phyloP scores from a whole-genome alignment of 1,140 invertebrate species.

The Leptestheria dahalacensis region DNA sequence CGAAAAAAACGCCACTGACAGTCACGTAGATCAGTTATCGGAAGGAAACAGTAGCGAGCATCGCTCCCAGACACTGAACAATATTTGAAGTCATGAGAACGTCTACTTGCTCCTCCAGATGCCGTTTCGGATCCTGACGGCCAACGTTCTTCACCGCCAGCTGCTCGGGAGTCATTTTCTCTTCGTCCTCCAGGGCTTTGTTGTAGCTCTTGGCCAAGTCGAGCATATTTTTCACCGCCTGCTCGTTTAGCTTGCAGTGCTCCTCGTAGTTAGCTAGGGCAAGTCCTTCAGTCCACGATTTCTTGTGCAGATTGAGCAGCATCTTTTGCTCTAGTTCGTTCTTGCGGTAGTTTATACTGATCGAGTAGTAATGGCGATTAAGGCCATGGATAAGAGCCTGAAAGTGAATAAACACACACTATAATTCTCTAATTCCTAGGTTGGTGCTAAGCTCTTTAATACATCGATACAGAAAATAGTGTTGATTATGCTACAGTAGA shows the following conservation, averaged over 20 bases:
- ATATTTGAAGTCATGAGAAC: constrained; percentile 95
- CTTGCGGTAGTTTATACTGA: constrained; percentile 98
- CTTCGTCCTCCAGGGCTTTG: constrained; percentile 97
- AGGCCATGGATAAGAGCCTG: constrained; percentile 95
- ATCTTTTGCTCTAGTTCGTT: constrained; percentile 99
- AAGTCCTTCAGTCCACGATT: constrained; percentile 98
- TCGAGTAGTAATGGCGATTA: constrained; percentile 98
- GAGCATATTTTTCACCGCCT: constrained; percentile 88
- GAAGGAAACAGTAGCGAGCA: constrained; percentile 96
- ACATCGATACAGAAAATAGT: background rate
- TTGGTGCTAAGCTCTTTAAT: too few species aligned
- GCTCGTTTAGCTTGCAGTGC: constrained; percentile 81
- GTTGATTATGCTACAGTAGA: background rate
- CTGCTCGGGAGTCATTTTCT: constrained; percentile 99
- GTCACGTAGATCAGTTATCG: constrained; percentile 41
- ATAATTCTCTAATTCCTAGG: constrained; percentile 2
- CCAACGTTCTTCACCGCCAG: constrained; percentile 99
- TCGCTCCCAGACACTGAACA: constrained; percentile 94
- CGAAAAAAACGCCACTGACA: too few species aligned
- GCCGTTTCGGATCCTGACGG: constrained; percentile 98
- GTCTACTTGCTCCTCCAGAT: constrained; percentile 97
- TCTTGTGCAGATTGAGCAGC: constrained; percentile 96
- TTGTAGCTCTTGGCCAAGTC: constrained; percentile 97
- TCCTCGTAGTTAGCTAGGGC: constrained; percentile 86
- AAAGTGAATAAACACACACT: constrained; percentile 2